These are phyloP conservation scores for Benthosema pterotum DNA, from an alignment of 2,797 vertebrate species.

Conservation along the genomic window DNA sequence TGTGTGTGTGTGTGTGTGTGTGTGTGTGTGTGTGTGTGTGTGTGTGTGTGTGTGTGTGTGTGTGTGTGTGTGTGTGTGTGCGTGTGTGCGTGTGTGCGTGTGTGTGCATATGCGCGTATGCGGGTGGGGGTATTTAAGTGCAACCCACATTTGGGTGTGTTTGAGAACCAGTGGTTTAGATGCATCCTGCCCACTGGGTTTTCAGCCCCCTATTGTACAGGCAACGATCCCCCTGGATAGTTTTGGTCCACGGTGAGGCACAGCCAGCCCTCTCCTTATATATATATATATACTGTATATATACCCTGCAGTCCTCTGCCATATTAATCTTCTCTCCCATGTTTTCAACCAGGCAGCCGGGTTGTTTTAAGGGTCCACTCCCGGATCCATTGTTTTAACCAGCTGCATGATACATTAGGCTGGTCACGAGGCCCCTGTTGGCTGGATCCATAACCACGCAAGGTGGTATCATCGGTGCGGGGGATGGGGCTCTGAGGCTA, in stretches of 20 bases:
- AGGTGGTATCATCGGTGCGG: not conserved
- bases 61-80: no score
- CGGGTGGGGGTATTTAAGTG: no score
- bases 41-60: no score
- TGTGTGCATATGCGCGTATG: no score
- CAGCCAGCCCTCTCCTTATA: not conserved
- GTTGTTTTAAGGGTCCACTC: not conserved
- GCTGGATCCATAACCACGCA: not conserved
- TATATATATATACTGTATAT: no score
- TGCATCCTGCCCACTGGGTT: not conserved
- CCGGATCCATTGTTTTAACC: slow-evolving; percentile 1
- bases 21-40: no score
- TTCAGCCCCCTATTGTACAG: not conserved
- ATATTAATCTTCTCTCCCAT: not conserved
- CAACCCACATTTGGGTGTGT: no score
- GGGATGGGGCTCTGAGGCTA: slow-evolving; percentile 34
- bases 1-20: no score
- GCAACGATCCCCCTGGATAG: slow-evolving; percentile 1
- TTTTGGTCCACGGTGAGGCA: slow-evolving; percentile 10
- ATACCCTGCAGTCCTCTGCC: not conserved
- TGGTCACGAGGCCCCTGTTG: slow-evolving; percentile 6
- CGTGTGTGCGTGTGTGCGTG: no score
- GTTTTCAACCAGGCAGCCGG: not conserved
- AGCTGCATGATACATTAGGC: slow-evolving; percentile 18
- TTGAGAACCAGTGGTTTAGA: no score